Conservation (phyloP, 2,113 vertebrate genomes). For the Turdus rufiventris region DNA sequence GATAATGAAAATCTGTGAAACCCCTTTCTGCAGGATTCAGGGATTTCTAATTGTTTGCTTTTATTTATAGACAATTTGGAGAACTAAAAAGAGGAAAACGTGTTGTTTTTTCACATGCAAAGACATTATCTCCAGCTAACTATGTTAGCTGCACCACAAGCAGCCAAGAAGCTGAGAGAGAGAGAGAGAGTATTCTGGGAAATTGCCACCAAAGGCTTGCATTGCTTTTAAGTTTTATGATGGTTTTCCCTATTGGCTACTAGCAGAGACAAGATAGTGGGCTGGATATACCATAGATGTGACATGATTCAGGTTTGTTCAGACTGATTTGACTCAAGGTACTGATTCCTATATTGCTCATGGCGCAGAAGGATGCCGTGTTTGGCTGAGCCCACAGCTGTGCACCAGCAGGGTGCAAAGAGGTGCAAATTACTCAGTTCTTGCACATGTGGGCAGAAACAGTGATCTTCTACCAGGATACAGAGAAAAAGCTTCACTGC, state of each 20-base stretch:
- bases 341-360: background rate
- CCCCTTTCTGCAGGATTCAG: background rate
- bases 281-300: background rate
- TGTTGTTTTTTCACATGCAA: accelerated
- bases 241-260: background rate
- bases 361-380: background rate
- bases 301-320: background rate
- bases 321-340: background rate
- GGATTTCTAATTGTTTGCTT: background rate
- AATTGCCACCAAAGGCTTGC: background rate
- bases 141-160: background rate
- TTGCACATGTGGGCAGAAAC: background rate
- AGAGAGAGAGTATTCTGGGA: background rate
- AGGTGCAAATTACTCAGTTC: background rate
- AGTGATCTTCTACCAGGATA: background rate
- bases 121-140: background rate
- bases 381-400: background rate
- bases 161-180: background rate
- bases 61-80: background rate
- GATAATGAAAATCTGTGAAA: background rate
- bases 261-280: background rate
- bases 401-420: background rate
- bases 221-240: background rate
- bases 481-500: background rate
- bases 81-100: background rate